phyloP scores from a whole-genome alignment of 1,140 invertebrate species.

The Stenopsyche tienmushanensis region DNA sequence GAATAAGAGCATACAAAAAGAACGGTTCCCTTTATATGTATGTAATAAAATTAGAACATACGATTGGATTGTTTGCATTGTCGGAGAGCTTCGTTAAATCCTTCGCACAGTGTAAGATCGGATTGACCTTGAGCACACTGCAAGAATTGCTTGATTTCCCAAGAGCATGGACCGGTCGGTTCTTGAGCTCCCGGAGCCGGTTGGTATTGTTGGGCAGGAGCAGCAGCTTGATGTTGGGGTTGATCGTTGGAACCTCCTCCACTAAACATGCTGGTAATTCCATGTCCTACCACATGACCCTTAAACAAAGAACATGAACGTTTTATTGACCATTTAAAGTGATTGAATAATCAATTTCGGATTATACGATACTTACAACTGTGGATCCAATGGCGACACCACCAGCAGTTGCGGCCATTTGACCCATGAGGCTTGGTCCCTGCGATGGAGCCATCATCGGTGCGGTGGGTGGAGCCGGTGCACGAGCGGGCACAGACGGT shows the following conservation, averaged over 20 bases:
- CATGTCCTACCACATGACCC: constrained; percentile 84
- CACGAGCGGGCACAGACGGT: constrained; percentile 54
- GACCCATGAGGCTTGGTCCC: constrained; percentile 69
- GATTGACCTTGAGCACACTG: constrained; percentile 83
- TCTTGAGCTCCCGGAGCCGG: constrained; percentile 52
- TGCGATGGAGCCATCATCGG: constrained; percentile 62
- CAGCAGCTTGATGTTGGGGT: constrained; percentile 47
- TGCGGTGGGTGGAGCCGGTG: constrained; percentile 47
- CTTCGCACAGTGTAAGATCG: constrained; percentile 84
- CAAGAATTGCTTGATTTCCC: constrained; percentile 87
- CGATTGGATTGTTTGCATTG: constrained; percentile 75
- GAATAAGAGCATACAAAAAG: too few species aligned
- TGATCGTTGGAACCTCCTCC: constrained; percentile 65
- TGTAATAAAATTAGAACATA: constrained; percentile 43
- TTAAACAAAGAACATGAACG: constrained; percentile 42
- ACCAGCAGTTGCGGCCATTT: constrained; percentile 91
- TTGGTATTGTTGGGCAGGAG: constrained; percentile 48
- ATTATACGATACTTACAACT: constrained; percentile 57
- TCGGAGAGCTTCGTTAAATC: constrained; percentile 89
- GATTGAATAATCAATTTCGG: background rate
- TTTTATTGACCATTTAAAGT: background rate
- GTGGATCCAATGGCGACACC: constrained; percentile 87
- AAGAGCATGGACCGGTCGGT: constrained; percentile 74
- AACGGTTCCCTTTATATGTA: background rate
- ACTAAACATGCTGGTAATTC: constrained; percentile 80